Conservation (phyloP, 2,797 vertebrate genomes). For the Apogon talboti region DNA sequence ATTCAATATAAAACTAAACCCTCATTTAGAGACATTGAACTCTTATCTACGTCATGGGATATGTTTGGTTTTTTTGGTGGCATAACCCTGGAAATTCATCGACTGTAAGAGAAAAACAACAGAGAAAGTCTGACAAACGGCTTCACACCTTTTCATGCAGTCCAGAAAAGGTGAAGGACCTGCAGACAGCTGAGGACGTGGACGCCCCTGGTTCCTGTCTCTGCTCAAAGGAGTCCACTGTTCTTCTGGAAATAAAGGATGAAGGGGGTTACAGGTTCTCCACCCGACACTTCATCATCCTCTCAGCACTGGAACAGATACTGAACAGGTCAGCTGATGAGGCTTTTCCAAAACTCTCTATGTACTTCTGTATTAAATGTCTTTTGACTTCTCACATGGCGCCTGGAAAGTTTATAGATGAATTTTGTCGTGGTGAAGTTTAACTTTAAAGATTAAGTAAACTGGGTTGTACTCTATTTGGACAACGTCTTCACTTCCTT, state of each 20-base stretch:
- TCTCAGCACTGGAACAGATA: conserved; percentile 16
- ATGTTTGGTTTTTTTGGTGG: neutral
- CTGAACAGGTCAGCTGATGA: neutral
- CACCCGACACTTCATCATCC: conserved; percentile 29
- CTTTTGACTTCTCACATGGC: neutral
- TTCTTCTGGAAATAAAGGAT: conserved; percentile 31
- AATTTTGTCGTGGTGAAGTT: no score
- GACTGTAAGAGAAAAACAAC: conserved; percentile 24
- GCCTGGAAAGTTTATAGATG: no score
- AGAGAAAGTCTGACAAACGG: conserved; percentile 40
- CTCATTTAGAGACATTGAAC: no score
- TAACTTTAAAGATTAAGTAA: no score
- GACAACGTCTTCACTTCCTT: no score
- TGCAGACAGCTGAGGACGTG: conserved; percentile 8
- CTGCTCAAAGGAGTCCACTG: conserved; percentile 60
- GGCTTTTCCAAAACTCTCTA: no score
- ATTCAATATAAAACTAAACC: no score
- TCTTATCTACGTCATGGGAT: neutral
- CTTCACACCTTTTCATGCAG: conserved; percentile 45
- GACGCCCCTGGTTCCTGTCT: conserved; percentile 30
- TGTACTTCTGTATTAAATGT: neutral
- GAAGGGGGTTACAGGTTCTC: conserved; percentile 21
- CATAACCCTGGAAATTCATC: neutral
- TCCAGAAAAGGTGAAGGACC: conserved; percentile 4
- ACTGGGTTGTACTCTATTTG: no score